Evolutionary conservation across 2,113 vertebrate genomes (phyloP).

Genomic region (Zeus faber): DNA sequence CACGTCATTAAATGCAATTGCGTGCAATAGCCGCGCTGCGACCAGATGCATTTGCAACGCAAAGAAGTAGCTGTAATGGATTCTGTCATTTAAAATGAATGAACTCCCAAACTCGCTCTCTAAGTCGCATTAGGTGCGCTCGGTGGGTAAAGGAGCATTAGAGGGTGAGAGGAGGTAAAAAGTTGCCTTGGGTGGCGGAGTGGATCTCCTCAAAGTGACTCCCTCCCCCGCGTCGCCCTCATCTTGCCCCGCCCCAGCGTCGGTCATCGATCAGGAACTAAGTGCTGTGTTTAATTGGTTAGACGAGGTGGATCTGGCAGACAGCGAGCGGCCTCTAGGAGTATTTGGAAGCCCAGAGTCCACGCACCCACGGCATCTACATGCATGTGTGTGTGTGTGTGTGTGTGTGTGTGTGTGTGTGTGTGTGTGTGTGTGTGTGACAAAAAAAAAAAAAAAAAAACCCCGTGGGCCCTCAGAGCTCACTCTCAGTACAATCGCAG

Average conservation of each 20-base stretch:
- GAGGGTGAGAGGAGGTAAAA: constrained; percentile 25
- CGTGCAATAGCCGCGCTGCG: no score
- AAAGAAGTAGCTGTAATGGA: background rate
- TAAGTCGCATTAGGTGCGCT: constrained; percentile 7
- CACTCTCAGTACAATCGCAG: constrained; percentile 46
- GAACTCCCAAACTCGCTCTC: background rate
- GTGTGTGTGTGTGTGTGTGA: constrained; percentile 14
- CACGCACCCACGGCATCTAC: background rate
- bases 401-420: constrained; percentile 33
- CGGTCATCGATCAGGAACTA: constrained; percentile 69
- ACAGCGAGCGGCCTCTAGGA: constrained; percentile 53
- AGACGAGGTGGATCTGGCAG: constrained; percentile 68
- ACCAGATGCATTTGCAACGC: background rate
- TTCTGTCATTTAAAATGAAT: constrained; percentile 9
- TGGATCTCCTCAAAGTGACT: constrained; percentile 13
- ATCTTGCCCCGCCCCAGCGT: constrained; percentile 39
- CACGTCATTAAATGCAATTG: no score
- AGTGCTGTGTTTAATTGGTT: constrained; percentile 70
- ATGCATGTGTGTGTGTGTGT: constrained; percentile 12
- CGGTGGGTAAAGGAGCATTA: constrained; percentile 16
- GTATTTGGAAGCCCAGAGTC: constrained; percentile 37
- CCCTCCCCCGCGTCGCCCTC: constrained; percentile 21
- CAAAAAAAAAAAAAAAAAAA: no score
- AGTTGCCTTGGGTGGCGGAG: constrained; percentile 9
- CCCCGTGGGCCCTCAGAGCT: constrained; percentile 33